Base-by-base conservation (phyloP, 2,113 vertebrate genomes). In the Onychostruthus taczanowskii region DNA sequence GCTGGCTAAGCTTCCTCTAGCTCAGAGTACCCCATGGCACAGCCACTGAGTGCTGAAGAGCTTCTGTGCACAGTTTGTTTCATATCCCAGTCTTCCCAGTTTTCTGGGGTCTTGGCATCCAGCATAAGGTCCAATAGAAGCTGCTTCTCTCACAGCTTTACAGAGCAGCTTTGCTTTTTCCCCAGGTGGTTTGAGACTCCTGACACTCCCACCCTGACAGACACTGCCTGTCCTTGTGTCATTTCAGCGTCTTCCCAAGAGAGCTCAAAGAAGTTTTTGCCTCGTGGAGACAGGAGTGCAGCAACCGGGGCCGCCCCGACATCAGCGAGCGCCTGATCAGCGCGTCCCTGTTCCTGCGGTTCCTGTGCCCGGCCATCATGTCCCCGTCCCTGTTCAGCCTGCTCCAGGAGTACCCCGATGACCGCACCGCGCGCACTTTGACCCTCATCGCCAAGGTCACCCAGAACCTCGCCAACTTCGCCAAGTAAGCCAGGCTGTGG, bases 361-460 rank as follows among this genome's bases (percentile, higher is more conserved):
- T 99, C 96, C 98, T 99, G 80, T 99, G 99, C 81, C 99, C 99
- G 0, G 99, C 99, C 97, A 98, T 99, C 98, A 99, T 99, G 99
- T 99, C 99, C 4, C 99, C 99, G 1, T 99, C 99, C 0, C 99
- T 99, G 82, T 99, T 99, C 98, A 99, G 98, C 80, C 97, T 99
- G 86, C 99, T 99, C 68, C 99, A 99, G 98, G 99, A 99, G 95
- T 99, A 99, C 87, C 99, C 99, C 0, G 99, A 99, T 0, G 99
- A 99, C 98, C 99, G 99, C 96, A 99, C 99, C 0, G 99, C 99
- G 0, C 99, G 99, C 49, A 99, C 99, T 1, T 97, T 99, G 94
- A 99, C 99, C 13, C 99, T 99, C 95, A 99, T 99, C 2, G 99
- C 99, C 96, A 99, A 99, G 98, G 99, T 99, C 89, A 99, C 99